Evolutionary conservation across 2,797 vertebrate species (phyloP).

Genomic region (Babyrousa celebensis): DNA sequence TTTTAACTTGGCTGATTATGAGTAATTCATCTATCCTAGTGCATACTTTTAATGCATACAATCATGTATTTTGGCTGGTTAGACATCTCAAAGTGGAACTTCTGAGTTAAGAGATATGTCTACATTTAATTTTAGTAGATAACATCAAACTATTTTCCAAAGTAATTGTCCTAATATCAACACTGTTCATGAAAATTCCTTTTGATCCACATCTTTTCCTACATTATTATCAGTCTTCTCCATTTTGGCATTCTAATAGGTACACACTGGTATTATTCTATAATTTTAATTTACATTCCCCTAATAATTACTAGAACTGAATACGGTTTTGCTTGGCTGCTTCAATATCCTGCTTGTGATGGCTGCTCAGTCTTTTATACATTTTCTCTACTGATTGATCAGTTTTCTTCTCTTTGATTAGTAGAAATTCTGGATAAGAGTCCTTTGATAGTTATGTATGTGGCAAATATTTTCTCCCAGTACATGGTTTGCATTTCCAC

Average conservation of each 20-base stretch:
- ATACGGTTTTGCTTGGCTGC: background rate
- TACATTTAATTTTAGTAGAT: slow-evolving; percentile 9
- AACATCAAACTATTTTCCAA: slow-evolving; percentile 24
- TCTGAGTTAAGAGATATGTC: background rate
- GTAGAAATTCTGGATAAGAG: background rate
- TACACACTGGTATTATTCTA: background rate
- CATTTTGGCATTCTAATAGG: background rate
- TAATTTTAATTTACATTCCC: background rate
- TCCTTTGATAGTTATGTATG: background rate
- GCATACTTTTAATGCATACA: background rate
- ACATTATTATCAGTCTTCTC: background rate
- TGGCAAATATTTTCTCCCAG: background rate
- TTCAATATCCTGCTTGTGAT: background rate
- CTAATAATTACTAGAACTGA: background rate
- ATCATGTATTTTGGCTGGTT: background rate
- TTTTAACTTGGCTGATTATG: background rate
- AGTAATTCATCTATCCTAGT: background rate
- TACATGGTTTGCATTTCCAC: background rate
- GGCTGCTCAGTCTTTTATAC: background rate
- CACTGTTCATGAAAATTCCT: background rate
- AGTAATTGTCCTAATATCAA: background rate
- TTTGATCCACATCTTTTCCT: background rate
- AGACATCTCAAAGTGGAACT: background rate
- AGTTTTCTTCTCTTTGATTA: slow-evolving; percentile 18
- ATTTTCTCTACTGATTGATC: background rate